A percentile compares a stretch with the other conserved stretches of the same genome.
Conservation (phyloP, 1,140 invertebrate species). For the Drosophila malerkotliana region DNA sequence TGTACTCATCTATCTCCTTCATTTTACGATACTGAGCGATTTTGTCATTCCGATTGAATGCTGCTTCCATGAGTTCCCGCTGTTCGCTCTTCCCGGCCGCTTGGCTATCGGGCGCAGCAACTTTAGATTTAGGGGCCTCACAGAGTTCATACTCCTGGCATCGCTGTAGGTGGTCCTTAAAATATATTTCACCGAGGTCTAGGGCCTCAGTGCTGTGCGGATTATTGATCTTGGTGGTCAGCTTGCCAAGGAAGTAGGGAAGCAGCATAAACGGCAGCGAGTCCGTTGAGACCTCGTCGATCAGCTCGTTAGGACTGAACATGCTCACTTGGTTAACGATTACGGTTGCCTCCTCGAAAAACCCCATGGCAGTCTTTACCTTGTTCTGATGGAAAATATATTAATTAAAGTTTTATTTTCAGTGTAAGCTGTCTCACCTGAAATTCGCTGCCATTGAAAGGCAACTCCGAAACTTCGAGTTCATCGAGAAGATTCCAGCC, state of each 20-base stretch:
- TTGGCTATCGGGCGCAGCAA: conserved; percentile 16
- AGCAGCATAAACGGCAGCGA: conserved; percentile 93
- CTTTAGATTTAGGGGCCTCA: conserved; percentile 78
- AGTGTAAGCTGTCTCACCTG: conserved; percentile 84
- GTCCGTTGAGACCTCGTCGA: conserved; percentile 94
- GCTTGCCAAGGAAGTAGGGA: conserved; percentile 91
- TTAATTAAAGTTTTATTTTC: not conserved
- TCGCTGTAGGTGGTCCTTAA: conserved; percentile 91
- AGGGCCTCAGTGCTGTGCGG: conserved; percentile 88
- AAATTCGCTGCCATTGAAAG: conserved; percentile 86
- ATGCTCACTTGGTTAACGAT: conserved; percentile 91
- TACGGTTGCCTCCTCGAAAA: conserved; percentile 91
- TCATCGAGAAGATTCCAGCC: conserved; percentile 86
- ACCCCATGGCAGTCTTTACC: conserved; percentile 88
- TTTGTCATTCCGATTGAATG: conserved; percentile 88
- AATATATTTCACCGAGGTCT: conserved; percentile 91
- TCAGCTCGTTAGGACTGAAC: conserved; percentile 94
- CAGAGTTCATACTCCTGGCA: conserved; percentile 91
- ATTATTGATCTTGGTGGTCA: conserved; percentile 87
- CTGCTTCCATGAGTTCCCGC: conserved; percentile 80
- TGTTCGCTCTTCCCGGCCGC: conserved; percentile 59
- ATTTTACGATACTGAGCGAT: conserved; percentile 91
- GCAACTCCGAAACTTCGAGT: conserved; percentile 85
- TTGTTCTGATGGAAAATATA: conserved; percentile 85
- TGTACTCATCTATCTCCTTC: conserved; percentile 90